Evolutionary conservation across 2,113 vertebrate species (phyloP).

Genomic region (Phoenicopterus ruber): DNA sequence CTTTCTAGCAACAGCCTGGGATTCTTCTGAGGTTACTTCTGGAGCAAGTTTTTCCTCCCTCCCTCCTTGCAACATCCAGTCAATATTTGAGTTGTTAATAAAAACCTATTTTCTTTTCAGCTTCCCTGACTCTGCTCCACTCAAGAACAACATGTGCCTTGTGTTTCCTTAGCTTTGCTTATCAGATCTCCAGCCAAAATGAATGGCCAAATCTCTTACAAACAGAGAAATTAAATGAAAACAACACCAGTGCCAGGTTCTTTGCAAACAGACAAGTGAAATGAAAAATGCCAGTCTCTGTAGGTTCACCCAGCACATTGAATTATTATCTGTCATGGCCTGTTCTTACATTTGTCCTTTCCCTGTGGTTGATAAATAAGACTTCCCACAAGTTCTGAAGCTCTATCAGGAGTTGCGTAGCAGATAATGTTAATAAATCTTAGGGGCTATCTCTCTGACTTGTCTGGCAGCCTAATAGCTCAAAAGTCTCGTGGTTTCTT

Average conservation of each 20-base stretch:
- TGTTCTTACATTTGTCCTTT: conserved; percentile 59
- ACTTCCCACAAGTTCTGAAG: conserved; percentile 42
- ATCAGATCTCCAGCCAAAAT: conserved; percentile 64
- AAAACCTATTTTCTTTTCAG: conserved; percentile 35
- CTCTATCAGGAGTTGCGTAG: conserved; percentile 35
- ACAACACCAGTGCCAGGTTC: conserved; percentile 56
- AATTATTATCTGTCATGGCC: conserved; percentile 60
- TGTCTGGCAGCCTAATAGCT: conserved; percentile 48
- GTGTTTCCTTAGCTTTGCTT: conserved; percentile 18
- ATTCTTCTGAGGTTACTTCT: not conserved
- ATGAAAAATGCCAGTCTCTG: conserved; percentile 59
- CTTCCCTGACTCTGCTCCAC: conserved; percentile 1
- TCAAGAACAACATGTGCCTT: conserved; percentile 41
- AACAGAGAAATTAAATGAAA: conserved; percentile 70
- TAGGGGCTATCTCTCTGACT: conserved; percentile 15
- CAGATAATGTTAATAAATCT: conserved; percentile 56
- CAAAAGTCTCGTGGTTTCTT: not conserved
- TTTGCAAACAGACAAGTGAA: conserved; percentile 61
- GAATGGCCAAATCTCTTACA: conserved; percentile 60
- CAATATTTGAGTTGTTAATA: conserved; percentile 65
- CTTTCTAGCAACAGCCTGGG: not conserved
- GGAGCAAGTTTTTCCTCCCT: not conserved
- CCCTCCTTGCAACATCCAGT: not conserved
- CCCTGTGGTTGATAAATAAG: conserved; percentile 60
- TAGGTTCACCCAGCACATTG: conserved; percentile 34